Percentiles rank a stretch among this genome's conserved stretches.
phyloP scores from a whole-genome alignment of 1,140 invertebrate species.

The Araneus ventricosus region DNA sequence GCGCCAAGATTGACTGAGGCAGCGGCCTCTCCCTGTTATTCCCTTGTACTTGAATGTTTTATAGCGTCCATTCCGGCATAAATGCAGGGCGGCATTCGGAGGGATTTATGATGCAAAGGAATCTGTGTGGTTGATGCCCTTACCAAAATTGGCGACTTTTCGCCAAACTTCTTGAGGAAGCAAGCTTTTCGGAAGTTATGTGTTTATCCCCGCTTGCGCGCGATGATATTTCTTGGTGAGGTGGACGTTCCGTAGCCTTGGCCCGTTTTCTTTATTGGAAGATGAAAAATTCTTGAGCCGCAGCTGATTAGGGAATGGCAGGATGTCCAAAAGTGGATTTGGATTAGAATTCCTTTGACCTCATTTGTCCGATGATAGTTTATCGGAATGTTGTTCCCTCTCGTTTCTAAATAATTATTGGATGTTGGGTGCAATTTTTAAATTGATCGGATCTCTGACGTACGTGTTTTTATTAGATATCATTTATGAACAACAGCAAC shows the following conservation, averaged over 20 bases:
- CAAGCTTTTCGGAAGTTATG: background rate
- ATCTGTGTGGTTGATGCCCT: background rate
- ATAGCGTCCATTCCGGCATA: constrained; percentile 13
- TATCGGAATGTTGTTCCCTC: no score
- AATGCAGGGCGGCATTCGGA: background rate
- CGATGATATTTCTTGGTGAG: background rate
- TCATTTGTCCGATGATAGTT: background rate
- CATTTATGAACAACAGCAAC: no score
- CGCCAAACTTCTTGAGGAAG: background rate
- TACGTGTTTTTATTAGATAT: no score
- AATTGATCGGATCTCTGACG: background rate
- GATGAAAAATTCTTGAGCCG: background rate
- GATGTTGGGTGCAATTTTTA: background rate
- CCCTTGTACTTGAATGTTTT: constrained; percentile 32
- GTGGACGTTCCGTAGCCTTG: background rate
- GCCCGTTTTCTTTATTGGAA: background rate
- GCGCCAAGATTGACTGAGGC: background rate
- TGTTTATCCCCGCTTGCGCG: background rate
- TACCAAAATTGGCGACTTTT: constrained; percentile 13
- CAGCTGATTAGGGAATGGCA: background rate
- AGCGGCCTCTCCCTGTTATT: background rate
- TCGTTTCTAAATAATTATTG: background rate
- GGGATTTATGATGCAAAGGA: constrained; percentile 20
- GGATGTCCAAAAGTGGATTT: constrained; percentile 3
- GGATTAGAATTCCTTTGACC: background rate